Percentiles rank a stretch among this genome's conserved stretches.
Evolutionary conservation across 1,140 invertebrate genomes (phyloP).

Genomic region (Pomacea maculata): DNA sequence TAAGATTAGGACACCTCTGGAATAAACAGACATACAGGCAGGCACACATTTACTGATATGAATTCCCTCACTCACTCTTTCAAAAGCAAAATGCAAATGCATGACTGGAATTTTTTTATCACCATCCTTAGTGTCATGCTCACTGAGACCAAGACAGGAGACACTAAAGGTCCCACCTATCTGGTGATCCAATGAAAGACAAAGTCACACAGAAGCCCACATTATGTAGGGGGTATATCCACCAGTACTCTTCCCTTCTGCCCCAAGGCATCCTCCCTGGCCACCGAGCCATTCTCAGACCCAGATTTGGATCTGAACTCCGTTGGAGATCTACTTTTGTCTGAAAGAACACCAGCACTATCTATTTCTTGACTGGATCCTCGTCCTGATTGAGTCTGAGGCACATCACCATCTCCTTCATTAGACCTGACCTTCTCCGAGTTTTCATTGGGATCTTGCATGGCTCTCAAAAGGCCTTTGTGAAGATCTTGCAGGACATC

Average conservation of each 20-base stretch:
- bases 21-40: too few species aligned
- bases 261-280: constrained; percentile 2
- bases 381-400: neutral
- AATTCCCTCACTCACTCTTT: too few species aligned
- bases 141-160: too few species aligned
- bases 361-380: neutral
- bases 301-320: neutral
- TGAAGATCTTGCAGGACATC: constrained; percentile 80
- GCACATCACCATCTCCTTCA: neutral
- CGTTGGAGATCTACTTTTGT: neutral
- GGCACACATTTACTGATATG: too few species aligned
- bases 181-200: constrained; percentile 1
- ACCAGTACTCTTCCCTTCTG: constrained; percentile 3
- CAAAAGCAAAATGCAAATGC: too few species aligned
- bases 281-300: constrained; percentile 14
- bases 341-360: neutral
- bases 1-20: too few species aligned
- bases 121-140: too few species aligned
- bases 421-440: neutral
- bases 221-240: constrained; percentile 23
- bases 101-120: too few species aligned
- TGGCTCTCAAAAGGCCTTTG: constrained; percentile 52
- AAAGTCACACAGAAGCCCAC: neutral
- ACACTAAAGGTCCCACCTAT: too few species aligned
- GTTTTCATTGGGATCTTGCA: constrained; percentile 57